phyloP scores from a whole-genome alignment of 2,797 vertebrate species.

The Sciurus vulgaris region DNA sequence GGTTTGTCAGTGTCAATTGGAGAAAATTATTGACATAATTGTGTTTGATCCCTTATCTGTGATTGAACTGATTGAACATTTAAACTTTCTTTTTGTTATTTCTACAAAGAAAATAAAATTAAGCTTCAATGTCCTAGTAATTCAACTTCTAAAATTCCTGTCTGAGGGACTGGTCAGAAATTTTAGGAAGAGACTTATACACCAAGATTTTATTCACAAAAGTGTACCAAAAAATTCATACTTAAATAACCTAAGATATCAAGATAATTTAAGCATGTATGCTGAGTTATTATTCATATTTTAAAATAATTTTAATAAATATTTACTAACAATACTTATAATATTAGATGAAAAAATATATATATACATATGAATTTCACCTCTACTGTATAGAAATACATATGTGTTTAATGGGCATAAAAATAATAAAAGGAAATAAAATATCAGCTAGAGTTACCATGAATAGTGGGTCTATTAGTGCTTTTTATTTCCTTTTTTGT shows the following conservation, averaged over 20 bases:
- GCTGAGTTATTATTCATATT: not conserved
- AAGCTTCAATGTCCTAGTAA: not conserved
- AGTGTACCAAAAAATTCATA: conserved; percentile 15
- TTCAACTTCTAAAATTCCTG: not conserved
- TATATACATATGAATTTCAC: conserved; percentile 1
- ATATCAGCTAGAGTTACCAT: not conserved
- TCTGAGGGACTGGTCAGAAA: conserved; percentile 35
- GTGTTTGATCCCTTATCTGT: not conserved
- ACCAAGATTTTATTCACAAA: conserved; percentile 35
- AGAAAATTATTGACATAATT: conserved; percentile 34
- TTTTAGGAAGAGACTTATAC: conserved; percentile 16
- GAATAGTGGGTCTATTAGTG: not conserved
- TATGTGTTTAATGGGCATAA: not conserved
- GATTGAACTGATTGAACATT: not conserved
- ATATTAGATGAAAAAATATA: not conserved
- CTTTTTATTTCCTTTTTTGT: conserved; percentile 56
- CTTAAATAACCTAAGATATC: conserved; percentile 8
- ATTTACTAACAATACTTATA: not conserved
- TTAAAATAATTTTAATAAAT: conserved; percentile 41
- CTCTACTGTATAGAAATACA: not conserved
- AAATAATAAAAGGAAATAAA: conserved; percentile 56
- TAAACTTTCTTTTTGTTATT: conserved; percentile 40
- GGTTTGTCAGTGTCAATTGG: not conserved
- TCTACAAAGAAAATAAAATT: conserved; percentile 27
- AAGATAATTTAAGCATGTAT: conserved; percentile 36